Conservation (phyloP, 2,113 vertebrate species). For the Pongo abelii region DNA sequence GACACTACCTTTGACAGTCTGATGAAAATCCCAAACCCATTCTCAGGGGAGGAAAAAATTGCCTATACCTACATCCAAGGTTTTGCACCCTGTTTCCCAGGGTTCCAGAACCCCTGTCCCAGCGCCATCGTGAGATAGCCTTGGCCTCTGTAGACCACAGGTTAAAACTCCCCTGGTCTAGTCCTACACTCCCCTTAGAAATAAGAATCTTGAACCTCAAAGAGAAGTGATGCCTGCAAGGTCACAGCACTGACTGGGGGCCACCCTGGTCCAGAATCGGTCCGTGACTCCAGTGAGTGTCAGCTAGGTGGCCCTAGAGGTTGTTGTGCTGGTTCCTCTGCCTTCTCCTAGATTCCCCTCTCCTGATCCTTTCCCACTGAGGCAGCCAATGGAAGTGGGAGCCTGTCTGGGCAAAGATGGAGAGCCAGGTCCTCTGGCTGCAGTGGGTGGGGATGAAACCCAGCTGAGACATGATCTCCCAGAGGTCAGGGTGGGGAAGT, state of each 20-base stretch:
- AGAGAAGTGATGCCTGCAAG: background rate
- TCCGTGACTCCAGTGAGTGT: background rate
- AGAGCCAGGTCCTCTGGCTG: background rate
- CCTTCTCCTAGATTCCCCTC: background rate
- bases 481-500: background rate
- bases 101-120: background rate
- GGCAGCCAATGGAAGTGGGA: background rate
- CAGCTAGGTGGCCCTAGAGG: fast-evolving
- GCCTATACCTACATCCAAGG: background rate
- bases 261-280: background rate
- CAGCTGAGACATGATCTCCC: background rate
- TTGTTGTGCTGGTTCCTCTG: background rate
- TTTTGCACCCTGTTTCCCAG: background rate
- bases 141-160: background rate
- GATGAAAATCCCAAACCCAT: background rate
- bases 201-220: background rate
- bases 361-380: background rate
- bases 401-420: background rate
- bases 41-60: background rate
- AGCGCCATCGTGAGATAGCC: too few relatives aligned
- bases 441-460: background rate
- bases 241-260: background rate
- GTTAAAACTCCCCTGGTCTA: background rate
- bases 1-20: background rate
- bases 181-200: background rate